Conservation (phyloP, 2,113 vertebrate genomes). For the Anseranas semipalmata region DNA sequence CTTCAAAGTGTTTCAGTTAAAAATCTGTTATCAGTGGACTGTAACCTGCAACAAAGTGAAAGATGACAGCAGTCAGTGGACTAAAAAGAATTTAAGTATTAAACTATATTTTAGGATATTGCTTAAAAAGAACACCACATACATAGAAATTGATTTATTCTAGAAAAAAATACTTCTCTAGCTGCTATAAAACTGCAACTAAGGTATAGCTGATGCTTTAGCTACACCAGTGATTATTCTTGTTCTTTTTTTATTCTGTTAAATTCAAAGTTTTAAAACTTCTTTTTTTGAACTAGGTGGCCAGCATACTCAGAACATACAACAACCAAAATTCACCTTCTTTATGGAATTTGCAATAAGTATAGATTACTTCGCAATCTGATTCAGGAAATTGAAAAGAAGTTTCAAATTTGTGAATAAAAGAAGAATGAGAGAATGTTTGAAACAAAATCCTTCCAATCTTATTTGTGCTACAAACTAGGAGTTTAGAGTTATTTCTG, state of each 20-base stretch:
- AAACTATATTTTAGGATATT: not conserved
- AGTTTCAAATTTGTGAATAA: not conserved
- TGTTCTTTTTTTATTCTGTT: not conserved
- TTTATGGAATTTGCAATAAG: not conserved
- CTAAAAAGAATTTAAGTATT: not conserved
- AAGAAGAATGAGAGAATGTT: not conserved
- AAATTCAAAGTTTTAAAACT: not conserved
- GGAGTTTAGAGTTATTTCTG: not conserved
- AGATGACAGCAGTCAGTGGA: not conserved
- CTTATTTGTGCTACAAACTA: not conserved
- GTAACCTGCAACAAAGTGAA: not conserved
- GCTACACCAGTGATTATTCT: not conserved
- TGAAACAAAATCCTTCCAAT: not conserved
- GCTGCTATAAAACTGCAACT: not conserved
- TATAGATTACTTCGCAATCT: not conserved
- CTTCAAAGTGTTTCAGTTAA: not conserved
- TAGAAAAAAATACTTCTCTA: not conserved
- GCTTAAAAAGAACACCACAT: not conserved
- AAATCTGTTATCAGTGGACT: not conserved
- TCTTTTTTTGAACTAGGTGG: not conserved
- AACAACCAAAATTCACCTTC: not conserved
- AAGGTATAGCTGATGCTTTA: not conserved
- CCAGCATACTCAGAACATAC: not conserved
- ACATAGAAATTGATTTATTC: not conserved
- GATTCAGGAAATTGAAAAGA: not conserved